A percentile compares a stretch with the other conserved stretches of the same genome.
Conservation (phyloP, 2,888 invertebrate species). For the Zeuzera pyrina region DNA sequence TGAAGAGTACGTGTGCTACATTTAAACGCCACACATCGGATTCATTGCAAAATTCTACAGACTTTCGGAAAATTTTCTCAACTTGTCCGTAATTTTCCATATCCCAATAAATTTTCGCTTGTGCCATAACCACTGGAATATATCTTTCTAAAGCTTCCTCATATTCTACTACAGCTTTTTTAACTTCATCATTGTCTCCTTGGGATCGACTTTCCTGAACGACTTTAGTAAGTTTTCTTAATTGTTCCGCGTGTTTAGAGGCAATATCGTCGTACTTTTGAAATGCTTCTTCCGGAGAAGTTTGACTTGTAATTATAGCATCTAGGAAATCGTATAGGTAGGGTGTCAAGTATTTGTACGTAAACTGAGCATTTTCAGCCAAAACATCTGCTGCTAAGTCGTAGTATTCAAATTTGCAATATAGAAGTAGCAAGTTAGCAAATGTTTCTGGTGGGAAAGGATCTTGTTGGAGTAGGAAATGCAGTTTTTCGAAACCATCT, state of each 20-base stretch:
- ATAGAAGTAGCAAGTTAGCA: conserved; percentile 93
- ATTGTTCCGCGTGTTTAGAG: conserved; percentile 89
- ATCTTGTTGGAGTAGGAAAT: conserved; percentile 94
- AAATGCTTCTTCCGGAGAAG: conserved; percentile 96
- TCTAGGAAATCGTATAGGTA: conserved; percentile 97
- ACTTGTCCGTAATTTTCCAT: conserved; percentile 96
- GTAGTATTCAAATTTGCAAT: conserved; percentile 97
- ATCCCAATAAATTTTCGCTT: conserved; percentile 99
- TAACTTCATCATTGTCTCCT: conserved; percentile 90
- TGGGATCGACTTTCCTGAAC: conserved; percentile 93
- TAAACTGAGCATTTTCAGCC: conserved; percentile 97
- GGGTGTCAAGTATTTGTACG: conserved; percentile 94
- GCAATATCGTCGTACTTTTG: conserved; percentile 96
- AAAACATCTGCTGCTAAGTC: conserved; percentile 98
- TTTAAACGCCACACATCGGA: conserved; percentile 98
- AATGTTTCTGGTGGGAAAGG: conserved; percentile 99
- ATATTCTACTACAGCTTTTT: conserved; percentile 92
- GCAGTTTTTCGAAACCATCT: conserved; percentile 90
- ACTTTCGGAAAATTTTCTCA: conserved; percentile 96
- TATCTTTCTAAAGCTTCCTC: conserved; percentile 93
- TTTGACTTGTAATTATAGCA: conserved; percentile 96
- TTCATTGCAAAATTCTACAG: conserved; percentile 98
- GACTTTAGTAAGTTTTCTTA: conserved; percentile 93
- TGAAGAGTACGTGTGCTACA: conserved; percentile 98
- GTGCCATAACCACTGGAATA: conserved; percentile 98